Evolutionary conservation across 1,140 invertebrate species (phyloP).

Genomic region (Drosophila novamexicana): DNA sequence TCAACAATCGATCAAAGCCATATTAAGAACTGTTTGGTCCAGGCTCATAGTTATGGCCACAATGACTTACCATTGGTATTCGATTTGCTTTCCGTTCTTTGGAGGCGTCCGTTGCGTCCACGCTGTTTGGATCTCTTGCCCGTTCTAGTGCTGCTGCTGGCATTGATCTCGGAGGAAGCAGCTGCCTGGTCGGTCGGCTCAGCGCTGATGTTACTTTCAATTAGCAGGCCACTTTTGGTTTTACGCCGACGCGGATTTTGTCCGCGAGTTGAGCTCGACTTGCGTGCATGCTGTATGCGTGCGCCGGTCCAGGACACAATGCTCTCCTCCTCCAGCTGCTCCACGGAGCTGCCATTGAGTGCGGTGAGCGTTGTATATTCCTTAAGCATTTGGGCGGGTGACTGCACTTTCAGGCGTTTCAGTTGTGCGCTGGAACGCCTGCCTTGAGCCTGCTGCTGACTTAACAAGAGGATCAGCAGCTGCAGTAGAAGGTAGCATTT

Average conservation of each 20-base stretch:
- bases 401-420: conserved; percentile 43
- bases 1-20: conserved; percentile 72
- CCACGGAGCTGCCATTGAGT: conserved; percentile 30
- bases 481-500: conserved; percentile 11
- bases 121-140: conserved; percentile 59
- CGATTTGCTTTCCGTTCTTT: conserved; percentile 54
- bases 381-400: conserved; percentile 53
- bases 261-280: not conserved
- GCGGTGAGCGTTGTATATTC: conserved; percentile 32
- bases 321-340: conserved; percentile 49
- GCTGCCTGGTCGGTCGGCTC: conserved; percentile 28
- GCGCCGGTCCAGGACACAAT: conserved; percentile 73
- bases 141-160: conserved; percentile 21
- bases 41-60: conserved; percentile 27
- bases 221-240: conserved; percentile 77
- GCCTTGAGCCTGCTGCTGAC: conserved; percentile 7
- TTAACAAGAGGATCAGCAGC: conserved; percentile 33
- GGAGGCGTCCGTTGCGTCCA: conserved; percentile 71
- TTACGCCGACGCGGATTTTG: conserved; percentile 56
- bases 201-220: conserved; percentile 73
- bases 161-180: conserved; percentile 35
- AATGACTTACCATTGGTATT: conserved; percentile 65
- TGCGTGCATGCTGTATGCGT: conserved; percentile 24
- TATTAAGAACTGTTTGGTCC: conserved; percentile 62
- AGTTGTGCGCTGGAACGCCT: conserved; percentile 21